Evolutionary conservation across 1,140 invertebrate species (phyloP).

Genomic region (Drosophila athabasca): DNA sequence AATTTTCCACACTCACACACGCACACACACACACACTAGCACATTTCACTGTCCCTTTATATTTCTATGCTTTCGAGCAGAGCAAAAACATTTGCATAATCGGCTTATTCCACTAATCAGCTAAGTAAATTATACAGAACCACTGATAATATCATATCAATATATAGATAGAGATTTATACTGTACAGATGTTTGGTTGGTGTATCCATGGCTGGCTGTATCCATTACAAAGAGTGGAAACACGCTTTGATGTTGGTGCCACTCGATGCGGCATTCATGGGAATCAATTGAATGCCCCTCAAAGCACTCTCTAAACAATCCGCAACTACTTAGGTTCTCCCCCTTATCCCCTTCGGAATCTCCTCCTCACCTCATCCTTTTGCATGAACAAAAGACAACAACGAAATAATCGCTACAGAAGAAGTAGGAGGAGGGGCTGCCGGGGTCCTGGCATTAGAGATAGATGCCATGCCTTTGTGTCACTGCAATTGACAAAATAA

Average conservation of each 20-base stretch:
- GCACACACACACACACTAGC: no score
- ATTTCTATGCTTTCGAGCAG: conserved; percentile 32
- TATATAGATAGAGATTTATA: background rate
- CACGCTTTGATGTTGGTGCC: conserved; percentile 48
- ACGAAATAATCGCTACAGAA: conserved; percentile 64
- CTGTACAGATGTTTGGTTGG: no score
- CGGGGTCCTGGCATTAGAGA: conserved; percentile 63
- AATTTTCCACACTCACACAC: no score
- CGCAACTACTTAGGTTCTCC: conserved; percentile 65
- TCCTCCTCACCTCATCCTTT: background rate
- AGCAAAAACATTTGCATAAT: conserved; percentile 59
- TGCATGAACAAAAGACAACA: conserved; percentile 62
- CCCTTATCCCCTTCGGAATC: background rate
- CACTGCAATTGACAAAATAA: conserved; percentile 82
- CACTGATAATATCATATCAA: background rate
- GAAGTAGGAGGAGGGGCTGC: conserved; percentile 4
- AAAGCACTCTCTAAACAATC: conserved; percentile 48
- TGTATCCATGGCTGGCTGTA: no score
- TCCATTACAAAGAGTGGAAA: conserved; percentile 30
- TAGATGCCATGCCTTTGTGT: conserved; percentile 81
- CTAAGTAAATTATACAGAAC: conserved; percentile 53
- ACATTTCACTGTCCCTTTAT: background rate
- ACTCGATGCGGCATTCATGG: conserved; percentile 48
- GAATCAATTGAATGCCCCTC: conserved; percentile 59
- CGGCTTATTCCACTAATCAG: conserved; percentile 68